Evolutionary conservation across 1,140 invertebrate species (phyloP), one percentile per base, ranked within the genome.

Genomic region (Temnothorax curvispinosus): DNA sequence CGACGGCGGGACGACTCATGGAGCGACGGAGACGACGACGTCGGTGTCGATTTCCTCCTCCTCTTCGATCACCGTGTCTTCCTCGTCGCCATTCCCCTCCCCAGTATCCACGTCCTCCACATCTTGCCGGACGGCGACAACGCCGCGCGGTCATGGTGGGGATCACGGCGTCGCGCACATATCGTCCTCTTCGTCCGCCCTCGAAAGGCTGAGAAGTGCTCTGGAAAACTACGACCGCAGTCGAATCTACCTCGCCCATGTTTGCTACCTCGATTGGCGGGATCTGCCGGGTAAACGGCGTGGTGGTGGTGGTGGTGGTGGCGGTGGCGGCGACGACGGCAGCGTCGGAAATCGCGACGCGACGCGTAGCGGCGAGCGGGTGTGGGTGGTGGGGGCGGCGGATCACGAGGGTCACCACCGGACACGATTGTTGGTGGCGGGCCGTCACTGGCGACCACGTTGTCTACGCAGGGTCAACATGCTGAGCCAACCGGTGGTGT

Each of bases 401-500:
- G 96, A 96, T 91, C 94, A 94, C 69, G 94, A 94, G 18, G 96
- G 96, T 7, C 91, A 95, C 41, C 96, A 96, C 81, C 89, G 96
- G 41, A 96, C 96, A 4, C 91, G 96, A 35, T 88, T 96, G 1
- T 90, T 96, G 72, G 95, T 96, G 0, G 94, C 95, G 0, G 96
- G 96, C 6, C 94, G 94, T 35, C 90, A 96, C 80, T 96, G 96
- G 95, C 91, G 95, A 47, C 96, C 96, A 0, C 89, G 92, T 15
- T 96, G 96, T 90, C 85, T 96, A 8, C 91, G 93, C 32, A 91
- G 93, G 50, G 96, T 96, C n/a, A 96, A 96, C 90, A 96, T 96
- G 96, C 72, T 96, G 5, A 96, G 94, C 52, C 96, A 96, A 69
- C 96, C 96, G 7, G 96, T 96, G 0, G 94, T 96, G 8, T 96